Percentiles rank a stretch among this genome's conserved stretches.
Evolutionary conservation across 2,113 vertebrate genomes (phyloP).

Genomic region (Nesogale talazaci): DNA sequence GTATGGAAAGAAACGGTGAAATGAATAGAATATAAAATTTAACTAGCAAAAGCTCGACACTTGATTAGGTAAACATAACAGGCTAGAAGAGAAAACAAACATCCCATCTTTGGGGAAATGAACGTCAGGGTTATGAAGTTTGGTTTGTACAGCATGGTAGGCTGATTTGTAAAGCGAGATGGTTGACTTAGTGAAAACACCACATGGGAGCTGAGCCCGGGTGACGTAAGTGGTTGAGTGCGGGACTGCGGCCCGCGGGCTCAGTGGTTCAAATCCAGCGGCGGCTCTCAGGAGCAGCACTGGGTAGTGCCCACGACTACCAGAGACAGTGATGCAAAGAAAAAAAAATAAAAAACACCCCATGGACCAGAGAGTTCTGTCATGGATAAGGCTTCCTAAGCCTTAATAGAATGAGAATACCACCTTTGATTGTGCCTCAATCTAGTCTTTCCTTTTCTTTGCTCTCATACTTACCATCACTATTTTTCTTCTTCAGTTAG

Average conservation of each 20-base stretch:
- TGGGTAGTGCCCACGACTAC: too few relatives aligned
- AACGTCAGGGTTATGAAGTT: not conserved
- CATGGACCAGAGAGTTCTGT: slow-evolving; percentile 1
- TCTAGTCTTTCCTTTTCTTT: not conserved
- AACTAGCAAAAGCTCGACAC: too few relatives aligned
- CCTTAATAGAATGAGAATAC: not conserved
- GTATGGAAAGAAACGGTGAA: slow-evolving; percentile 17
- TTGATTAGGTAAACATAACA: too few relatives aligned
- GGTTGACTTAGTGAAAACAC: slow-evolving; percentile 17
- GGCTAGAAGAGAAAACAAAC: too few relatives aligned
- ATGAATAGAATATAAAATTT: slow-evolving; percentile 2
- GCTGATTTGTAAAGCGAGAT: slow-evolving; percentile 8
- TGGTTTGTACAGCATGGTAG: not conserved
- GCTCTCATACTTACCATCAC: not conserved
- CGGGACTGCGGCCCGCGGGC: too few relatives aligned
- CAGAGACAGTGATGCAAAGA: too few relatives aligned
- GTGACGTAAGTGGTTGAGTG: too few relatives aligned
- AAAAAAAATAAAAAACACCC: slow-evolving; percentile 34
- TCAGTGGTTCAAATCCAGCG: too few relatives aligned
- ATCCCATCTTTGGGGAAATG: too few relatives aligned
- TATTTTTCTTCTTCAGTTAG: not conserved
- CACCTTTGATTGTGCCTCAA: not conserved
- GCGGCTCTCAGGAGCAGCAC: too few relatives aligned
- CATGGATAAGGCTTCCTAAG: not conserved
- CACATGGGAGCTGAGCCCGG: too few relatives aligned